Evolutionary conservation across 2,113 vertebrate species (phyloP).

Genomic region (Limanda limanda): DNA sequence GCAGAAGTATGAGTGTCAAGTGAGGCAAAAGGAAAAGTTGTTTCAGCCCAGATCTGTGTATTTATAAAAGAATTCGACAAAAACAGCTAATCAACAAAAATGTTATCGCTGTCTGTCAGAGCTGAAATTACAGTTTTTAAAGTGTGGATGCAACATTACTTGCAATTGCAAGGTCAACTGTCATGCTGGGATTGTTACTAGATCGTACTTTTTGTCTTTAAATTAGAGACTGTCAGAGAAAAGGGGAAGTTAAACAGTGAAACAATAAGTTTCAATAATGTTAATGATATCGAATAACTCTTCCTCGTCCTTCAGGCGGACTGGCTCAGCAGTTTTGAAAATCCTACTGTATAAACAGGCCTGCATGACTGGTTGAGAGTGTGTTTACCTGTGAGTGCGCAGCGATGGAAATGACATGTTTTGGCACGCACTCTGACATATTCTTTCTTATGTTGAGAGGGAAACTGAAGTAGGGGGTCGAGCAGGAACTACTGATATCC

Average conservation of each 20-base stretch:
- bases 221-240: too few relatives aligned
- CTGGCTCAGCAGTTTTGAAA: too few relatives aligned
- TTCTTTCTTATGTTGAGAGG: background rate
- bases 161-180: background rate
- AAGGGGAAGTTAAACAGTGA: too few relatives aligned
- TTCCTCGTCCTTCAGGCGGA: background rate
- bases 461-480: background rate
- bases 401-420: background rate
- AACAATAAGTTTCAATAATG: too few relatives aligned
- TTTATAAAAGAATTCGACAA: background rate
- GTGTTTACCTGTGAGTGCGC: background rate
- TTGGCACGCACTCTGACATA: conserved; percentile 5
- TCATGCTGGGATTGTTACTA: background rate
- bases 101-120: background rate
- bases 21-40: conserved; percentile 36
- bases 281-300: background rate
- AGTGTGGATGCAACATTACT: conserved; percentile 1
- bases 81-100: background rate
- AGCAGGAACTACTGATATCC: background rate
- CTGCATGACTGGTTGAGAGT: background rate
- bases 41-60: background rate
- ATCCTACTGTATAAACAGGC: too few relatives aligned
- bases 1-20: conserved; percentile 50
- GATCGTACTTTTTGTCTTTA: background rate
- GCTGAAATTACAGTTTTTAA: conserved; percentile 8